Conservation (phyloP, 2,888 invertebrate genomes). For the Volucella bombylans region DNA sequence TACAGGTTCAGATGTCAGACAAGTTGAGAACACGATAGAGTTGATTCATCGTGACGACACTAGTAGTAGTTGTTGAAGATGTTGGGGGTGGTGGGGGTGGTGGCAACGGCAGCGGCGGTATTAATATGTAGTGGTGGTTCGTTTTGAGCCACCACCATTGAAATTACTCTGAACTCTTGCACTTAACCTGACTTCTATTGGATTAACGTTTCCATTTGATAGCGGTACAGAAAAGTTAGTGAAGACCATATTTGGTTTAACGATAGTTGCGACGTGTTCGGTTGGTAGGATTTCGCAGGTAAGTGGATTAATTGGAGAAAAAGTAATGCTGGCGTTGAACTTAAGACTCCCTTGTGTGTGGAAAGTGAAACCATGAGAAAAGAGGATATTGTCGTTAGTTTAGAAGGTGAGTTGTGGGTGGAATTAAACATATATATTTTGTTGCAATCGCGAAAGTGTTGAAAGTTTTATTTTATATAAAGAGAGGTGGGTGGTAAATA, state of each 20-base stretch:
- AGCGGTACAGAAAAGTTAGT: slow-evolving; percentile 11
- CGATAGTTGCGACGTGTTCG: slow-evolving; percentile 43
- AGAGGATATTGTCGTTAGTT: slow-evolving; percentile 48
- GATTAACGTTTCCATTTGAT: slow-evolving; percentile 48
- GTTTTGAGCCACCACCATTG: slow-evolving; percentile 35
- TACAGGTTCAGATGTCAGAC: slow-evolving; percentile 71
- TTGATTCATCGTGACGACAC: slow-evolving; percentile 53
- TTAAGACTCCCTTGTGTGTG: slow-evolving; percentile 37
- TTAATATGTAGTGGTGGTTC: slow-evolving; percentile 34
- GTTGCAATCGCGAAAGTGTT: slow-evolving; percentile 40
- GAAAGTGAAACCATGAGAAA: slow-evolving; percentile 73
- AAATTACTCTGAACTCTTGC: slow-evolving; percentile 70
- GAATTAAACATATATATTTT: slow-evolving; percentile 22
- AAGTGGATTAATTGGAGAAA: slow-evolving; percentile 71
- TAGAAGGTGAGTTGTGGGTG: slow-evolving; percentile 54
- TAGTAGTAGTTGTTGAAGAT: not conserved
- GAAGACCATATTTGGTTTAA: slow-evolving; percentile 56
- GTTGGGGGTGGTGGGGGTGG: no score
- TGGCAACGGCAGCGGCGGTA: not conserved
- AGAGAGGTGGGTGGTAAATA: slow-evolving; percentile 11
- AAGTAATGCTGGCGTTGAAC: slow-evolving; percentile 37
- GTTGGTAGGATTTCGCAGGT: slow-evolving; percentile 25
- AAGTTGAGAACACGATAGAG: slow-evolving; percentile 71
- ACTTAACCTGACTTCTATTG: slow-evolving; percentile 70
- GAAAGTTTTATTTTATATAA: slow-evolving; percentile 43